A percentile compares a stretch with the other conserved stretches of the same genome.
Evolutionary conservation across 2,113 vertebrate genomes (phyloP).

Genomic region (Ammodytes dubius): DNA sequence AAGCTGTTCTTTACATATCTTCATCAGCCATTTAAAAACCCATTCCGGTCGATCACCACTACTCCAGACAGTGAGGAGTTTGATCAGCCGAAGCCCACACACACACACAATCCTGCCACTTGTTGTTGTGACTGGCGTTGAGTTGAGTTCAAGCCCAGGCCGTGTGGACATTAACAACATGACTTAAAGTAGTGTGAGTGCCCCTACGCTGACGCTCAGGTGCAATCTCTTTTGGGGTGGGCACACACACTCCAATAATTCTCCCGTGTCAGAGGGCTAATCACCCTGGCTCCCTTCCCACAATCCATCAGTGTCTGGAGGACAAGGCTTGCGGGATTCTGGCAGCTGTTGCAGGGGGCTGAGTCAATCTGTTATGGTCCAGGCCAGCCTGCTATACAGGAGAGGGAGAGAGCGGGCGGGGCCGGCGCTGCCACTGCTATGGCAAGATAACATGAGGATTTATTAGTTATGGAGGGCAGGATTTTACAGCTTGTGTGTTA

Average conservation of each 20-base stretch:
- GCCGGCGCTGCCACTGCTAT: constrained; percentile 54
- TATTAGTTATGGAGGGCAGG: constrained; percentile 55
- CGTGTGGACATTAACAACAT: constrained; percentile 23
- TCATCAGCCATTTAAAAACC: too few species aligned
- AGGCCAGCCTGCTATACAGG: constrained; percentile 24
- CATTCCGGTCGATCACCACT: too few species aligned
- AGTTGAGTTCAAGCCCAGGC: constrained; percentile 5
- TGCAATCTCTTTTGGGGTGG: constrained; percentile 56
- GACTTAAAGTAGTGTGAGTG: constrained; percentile 37
- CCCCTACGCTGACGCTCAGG: constrained; percentile 42
- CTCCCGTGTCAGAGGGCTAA: constrained; percentile 68
- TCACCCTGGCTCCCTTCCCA: constrained; percentile 75
- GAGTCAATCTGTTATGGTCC: constrained; percentile 71
- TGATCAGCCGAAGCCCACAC: not conserved
- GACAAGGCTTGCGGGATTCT: constrained; percentile 63
- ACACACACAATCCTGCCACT: not conserved
- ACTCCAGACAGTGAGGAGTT: not conserved
- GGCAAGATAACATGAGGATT: constrained; percentile 74
- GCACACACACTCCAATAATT: constrained; percentile 58
- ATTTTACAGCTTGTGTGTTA: constrained; percentile 57
- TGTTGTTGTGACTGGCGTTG: constrained; percentile 12
- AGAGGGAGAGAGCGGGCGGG: constrained; percentile 37
- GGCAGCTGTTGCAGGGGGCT: constrained; percentile 77
- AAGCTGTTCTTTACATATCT: too few species aligned
- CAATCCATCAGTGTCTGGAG: constrained; percentile 77